Evolutionary conservation across 1,140 invertebrate species (phyloP).

Genomic region (Aplysia californica): DNA sequence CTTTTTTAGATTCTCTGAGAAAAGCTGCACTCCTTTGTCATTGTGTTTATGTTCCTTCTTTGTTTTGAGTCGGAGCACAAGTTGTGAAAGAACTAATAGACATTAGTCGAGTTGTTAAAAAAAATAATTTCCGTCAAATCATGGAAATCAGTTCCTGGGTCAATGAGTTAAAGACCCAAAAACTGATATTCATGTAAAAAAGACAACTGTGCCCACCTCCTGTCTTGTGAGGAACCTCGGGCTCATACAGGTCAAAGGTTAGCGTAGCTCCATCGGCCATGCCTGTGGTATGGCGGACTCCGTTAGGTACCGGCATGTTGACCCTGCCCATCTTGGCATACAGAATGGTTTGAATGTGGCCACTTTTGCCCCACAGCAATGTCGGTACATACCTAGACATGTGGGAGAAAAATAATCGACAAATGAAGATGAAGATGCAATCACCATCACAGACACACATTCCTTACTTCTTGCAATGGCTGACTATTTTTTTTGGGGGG

Average conservation of each 20-base stretch:
- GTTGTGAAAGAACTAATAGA: no score
- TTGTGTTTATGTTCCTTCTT: no score
- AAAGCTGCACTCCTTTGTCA: no score
- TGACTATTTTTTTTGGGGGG: neutral
- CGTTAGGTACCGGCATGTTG: slow-evolving; percentile 86
- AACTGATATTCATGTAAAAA: no score
- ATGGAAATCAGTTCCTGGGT: no score
- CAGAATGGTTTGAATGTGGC: slow-evolving; percentile 91
- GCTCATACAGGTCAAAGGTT: slow-evolving; percentile 92
- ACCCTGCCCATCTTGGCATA: slow-evolving; percentile 90
- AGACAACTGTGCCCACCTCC: no score
- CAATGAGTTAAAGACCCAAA: no score
- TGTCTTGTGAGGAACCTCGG: slow-evolving; percentile 70
- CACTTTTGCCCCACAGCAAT: slow-evolving; percentile 93
- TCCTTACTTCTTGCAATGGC: neutral
- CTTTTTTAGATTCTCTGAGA: no score
- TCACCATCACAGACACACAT: neutral
- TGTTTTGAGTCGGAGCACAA: no score
- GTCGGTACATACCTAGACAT: slow-evolving; percentile 86
- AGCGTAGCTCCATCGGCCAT: slow-evolving; percentile 87
- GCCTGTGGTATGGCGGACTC: slow-evolving; percentile 79
- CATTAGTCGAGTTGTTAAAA: no score
- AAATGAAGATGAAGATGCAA: neutral
- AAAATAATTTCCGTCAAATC: no score
- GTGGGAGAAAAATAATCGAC: neutral